Percentiles rank a stretch among this genome's conserved stretches.
phyloP scores from a whole-genome alignment of 2,113 vertebrate species.

The Zeus faber region DNA sequence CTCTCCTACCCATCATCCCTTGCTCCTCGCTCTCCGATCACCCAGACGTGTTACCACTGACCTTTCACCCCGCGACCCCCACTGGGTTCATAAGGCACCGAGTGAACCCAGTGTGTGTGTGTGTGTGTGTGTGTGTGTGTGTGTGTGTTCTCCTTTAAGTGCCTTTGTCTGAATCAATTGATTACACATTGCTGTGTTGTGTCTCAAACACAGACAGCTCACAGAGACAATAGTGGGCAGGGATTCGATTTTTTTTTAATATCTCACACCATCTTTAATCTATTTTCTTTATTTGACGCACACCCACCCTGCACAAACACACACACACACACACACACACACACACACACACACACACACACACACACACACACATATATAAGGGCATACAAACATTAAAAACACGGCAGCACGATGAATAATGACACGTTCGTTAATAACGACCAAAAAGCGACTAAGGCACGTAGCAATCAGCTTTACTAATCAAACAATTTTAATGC shows the following conservation, averaged over 20 bases:
- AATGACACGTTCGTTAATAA: constrained; percentile 44
- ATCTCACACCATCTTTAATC: no score
- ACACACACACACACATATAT: constrained; percentile 25
- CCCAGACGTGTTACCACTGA: constrained; percentile 14
- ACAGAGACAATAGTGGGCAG: no score
- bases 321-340: constrained; percentile 8
- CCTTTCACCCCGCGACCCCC: constrained; percentile 33
- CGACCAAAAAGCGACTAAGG: constrained; percentile 37
- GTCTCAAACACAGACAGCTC: not conserved
- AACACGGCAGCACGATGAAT: no score
- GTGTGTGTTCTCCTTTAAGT: not conserved
- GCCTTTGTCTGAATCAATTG: constrained; percentile 20
- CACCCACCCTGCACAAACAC: not conserved
- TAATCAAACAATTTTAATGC: constrained; percentile 54
- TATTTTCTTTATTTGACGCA: constrained; percentile 6
- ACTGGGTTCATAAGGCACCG: constrained; percentile 35
- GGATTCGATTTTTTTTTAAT: no score
- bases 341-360: constrained; percentile 2
- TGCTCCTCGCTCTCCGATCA: constrained; percentile 26
- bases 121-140: not conserved
- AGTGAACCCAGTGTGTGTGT: constrained; percentile 27
- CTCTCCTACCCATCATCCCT: not conserved
- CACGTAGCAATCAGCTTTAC: constrained; percentile 31
- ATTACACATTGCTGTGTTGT: not conserved
- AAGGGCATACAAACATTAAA: constrained; percentile 47